A percentile compares a stretch with the other conserved stretches of the same genome.
Evolutionary conservation across 2,113 vertebrate species (phyloP).

Genomic region (Lagenorhynchus albirostris): DNA sequence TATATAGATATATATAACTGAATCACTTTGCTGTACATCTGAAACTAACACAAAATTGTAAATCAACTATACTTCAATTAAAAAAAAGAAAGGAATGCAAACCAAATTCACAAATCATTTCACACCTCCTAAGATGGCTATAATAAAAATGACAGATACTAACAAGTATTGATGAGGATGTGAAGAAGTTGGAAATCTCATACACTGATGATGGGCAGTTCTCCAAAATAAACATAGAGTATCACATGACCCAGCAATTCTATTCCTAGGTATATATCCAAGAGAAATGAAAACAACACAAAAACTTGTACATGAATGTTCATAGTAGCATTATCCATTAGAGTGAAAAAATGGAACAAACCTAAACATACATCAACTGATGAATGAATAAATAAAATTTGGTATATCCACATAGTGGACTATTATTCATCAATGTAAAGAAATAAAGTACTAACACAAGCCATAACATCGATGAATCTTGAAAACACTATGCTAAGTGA

Average conservation of each 20-base stretch:
- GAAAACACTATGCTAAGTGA: background rate
- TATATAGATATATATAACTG: no score
- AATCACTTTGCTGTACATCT: background rate
- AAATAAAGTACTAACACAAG: background rate
- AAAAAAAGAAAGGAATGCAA: background rate
- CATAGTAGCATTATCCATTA: background rate
- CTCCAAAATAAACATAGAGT: background rate
- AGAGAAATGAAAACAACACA: background rate
- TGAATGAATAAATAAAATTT: background rate
- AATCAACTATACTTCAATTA: background rate
- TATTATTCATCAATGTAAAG: background rate
- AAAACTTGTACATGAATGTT: background rate
- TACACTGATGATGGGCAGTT: background rate
- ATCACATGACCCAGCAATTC: background rate
- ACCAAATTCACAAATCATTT: background rate
- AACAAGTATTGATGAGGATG: background rate
- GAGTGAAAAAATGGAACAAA: background rate
- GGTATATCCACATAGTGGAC: no score
- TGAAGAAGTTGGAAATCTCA: background rate
- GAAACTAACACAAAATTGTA: background rate
- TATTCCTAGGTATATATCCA: background rate
- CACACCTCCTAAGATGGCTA: background rate
- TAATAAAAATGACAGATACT: background rate
- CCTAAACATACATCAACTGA: background rate
- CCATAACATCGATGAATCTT: background rate